Conservation (phyloP, 2,888 invertebrate genomes). For the Amiota minor region DNA sequence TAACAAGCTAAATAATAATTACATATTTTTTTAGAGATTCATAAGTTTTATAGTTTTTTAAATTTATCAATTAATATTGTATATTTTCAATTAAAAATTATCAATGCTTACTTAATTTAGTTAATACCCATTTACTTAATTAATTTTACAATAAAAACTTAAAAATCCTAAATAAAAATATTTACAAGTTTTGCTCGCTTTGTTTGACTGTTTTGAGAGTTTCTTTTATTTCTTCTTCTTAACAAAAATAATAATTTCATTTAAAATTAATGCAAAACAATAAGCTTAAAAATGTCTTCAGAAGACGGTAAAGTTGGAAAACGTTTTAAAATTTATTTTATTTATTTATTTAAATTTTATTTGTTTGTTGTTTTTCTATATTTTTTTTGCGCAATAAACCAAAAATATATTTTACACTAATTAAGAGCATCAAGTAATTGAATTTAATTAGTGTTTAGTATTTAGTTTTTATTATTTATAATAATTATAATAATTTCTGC, state of each 20-base stretch:
- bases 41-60: conserved; percentile 6
- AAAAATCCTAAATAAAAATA: conserved; percentile 6
- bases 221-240: background rate
- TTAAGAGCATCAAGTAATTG: background rate
- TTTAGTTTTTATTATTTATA: conserved; percentile 21
- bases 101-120: too few species aligned
- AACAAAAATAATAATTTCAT: background rate
- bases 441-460: conserved; percentile 41
- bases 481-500: conserved; percentile 22
- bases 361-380: conserved; percentile 1
- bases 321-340: conserved; percentile 36
- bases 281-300: conserved; percentile 59
- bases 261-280: conserved; percentile 17
- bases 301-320: conserved; percentile 65
- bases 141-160: conserved; percentile 14
- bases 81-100: too few species aligned
- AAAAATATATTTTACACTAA: conserved; percentile 28
- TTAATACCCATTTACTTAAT: too few species aligned
- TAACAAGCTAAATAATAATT: conserved; percentile 18
- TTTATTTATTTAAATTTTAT: conserved; percentile 22
- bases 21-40: background rate
- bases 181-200: conserved; percentile 16
- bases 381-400: conserved; percentile 31
- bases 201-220: background rate
- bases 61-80: background rate